A percentile compares a stretch with the other conserved stretches of the same genome.
Conservation (phyloP, 2,888 invertebrate genomes). For the Drosophila robusta region DNA sequence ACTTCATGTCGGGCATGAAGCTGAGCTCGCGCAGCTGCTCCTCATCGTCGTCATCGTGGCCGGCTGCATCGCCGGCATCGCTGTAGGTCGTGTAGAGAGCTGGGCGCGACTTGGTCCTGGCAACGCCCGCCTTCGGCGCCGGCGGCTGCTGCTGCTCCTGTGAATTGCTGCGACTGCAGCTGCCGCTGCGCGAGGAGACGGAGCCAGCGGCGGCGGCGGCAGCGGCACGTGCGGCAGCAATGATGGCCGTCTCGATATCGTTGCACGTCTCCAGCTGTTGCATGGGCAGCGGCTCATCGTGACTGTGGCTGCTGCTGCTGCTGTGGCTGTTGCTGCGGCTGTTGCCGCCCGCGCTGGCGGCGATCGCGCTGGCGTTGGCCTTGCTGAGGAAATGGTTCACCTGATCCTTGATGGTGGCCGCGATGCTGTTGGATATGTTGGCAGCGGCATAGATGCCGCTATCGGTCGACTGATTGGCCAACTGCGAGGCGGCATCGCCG, state of each 20-base stretch:
- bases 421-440: slow-evolving; percentile 39
- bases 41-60: slow-evolving; percentile 40
- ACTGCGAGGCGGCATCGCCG: slow-evolving; percentile 14
- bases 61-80: slow-evolving; percentile 22
- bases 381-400: slow-evolving; percentile 62
- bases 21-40: slow-evolving; percentile 60
- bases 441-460: slow-evolving; percentile 71
- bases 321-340: slow-evolving; percentile 43
- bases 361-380: slow-evolving; percentile 41
- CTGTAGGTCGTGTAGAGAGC: slow-evolving; percentile 41
- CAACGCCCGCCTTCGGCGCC: slow-evolving; percentile 19
- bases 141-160: slow-evolving; percentile 62
- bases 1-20: slow-evolving; percentile 63
- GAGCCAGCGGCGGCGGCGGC: slow-evolving; percentile 52
- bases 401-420: slow-evolving; percentile 47
- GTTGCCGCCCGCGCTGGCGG: slow-evolving; percentile 15
- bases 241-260: slow-evolving; percentile 83
- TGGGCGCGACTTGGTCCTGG: slow-evolving; percentile 28
- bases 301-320: slow-evolving; percentile 42
- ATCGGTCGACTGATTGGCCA: slow-evolving; percentile 79
- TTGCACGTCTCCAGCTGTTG: slow-evolving; percentile 83
- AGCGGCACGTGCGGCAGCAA: slow-evolving; percentile 83
- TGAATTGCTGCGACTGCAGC: slow-evolving; percentile 62
- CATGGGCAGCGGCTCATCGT: slow-evolving; percentile 56
- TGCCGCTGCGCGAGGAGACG: slow-evolving; percentile 34